Evolutionary conservation across 2,113 vertebrate species (phyloP), one percentile per base, ranked within the genome.

Genomic region (Emydocephalus ijimae): DNA sequence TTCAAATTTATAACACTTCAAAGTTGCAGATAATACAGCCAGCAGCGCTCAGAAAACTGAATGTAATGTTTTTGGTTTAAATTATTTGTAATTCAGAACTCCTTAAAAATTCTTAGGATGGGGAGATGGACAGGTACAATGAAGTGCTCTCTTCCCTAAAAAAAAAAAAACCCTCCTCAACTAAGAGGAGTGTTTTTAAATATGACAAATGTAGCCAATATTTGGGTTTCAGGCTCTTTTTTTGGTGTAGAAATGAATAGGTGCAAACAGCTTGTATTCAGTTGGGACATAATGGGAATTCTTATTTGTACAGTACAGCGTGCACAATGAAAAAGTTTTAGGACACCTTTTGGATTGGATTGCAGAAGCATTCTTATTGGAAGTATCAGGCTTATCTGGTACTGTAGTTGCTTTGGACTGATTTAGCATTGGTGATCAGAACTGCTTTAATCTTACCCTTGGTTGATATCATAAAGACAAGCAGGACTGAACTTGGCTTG

Each of bases 1-100:
- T 89, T 14, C 89, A 89, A 52, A 91, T 94, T 94, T 95, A n/a
- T 89, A 96, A 90, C 85, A 92, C 94, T 96, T 96, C 94, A 95
- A 96, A 97, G 93, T 93, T 39, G 94, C 94, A 93, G 95, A 94
- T 94, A 91, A 95, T 93, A 88, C 93, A 90, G 87, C 81, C 90
- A 93, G 18, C 92, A 91, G 45, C n/a, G 87, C 89, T 93, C 48
- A 0, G 45, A 90, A 90, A 85, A 85, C 12, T 12, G 48, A 86
- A 90, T 39, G 15, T n/a, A 23, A 56, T 14, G 7, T 9, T 74
- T 74, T 43, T 21, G 48, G 4, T 69, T 34, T 29, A 87, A 61
- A 61, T 52, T 50, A 29, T 45, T 90, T 90, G 6, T 43, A 81
- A 39, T 20, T 26, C 50, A 5, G 50, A 39, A 55, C 45, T 8